Conservation (phyloP, 2,888 invertebrate genomes). For the Adelognathus sp. region DNA sequence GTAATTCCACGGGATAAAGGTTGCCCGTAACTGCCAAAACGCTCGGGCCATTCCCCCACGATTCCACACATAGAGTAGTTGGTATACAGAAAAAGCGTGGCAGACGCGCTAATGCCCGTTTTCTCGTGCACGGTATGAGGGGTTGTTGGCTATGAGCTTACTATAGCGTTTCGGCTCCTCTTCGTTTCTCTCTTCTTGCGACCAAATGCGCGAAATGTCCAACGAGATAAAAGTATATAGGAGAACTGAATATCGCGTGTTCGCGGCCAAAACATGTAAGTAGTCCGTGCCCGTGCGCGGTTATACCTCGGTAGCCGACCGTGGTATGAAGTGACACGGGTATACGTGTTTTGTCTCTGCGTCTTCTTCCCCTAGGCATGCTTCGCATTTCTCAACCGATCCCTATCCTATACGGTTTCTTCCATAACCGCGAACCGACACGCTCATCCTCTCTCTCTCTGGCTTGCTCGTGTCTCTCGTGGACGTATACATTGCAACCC, state of each 20-base stretch:
- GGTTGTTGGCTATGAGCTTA: no score
- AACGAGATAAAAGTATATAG: constrained; percentile 31
- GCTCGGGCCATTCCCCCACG: constrained; percentile 5
- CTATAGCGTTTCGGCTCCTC: constrained; percentile 42
- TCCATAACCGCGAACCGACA: constrained; percentile 15
- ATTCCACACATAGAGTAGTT: background rate
- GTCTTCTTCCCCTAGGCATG: constrained; percentile 28
- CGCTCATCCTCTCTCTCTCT: background rate
- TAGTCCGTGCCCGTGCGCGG: constrained; percentile 48
- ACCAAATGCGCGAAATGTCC: constrained; percentile 42
- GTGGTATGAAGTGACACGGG: constrained; percentile 65
- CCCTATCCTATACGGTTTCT: background rate
- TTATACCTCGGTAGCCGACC: constrained; percentile 50
- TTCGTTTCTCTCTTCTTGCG: constrained; percentile 46
- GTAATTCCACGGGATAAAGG: constrained; percentile 36
- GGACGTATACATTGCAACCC: constrained; percentile 2
- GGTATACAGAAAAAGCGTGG: constrained; percentile 19
- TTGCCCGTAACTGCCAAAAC: constrained; percentile 27
- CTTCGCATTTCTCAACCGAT: background rate
- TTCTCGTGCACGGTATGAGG: constrained; percentile 18
- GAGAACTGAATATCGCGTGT: constrained; percentile 45
- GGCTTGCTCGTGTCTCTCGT: background rate
- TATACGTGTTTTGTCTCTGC: constrained; percentile 56
- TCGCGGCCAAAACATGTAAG: constrained; percentile 58
- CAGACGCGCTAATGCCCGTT: constrained; percentile 40